Percentiles rank a stretch among this genome's conserved stretches.
These are phyloP conservation scores for Andrena camellia DNA, from an alignment of 2,888 invertebrate species.

Conservation along the genomic window DNA sequence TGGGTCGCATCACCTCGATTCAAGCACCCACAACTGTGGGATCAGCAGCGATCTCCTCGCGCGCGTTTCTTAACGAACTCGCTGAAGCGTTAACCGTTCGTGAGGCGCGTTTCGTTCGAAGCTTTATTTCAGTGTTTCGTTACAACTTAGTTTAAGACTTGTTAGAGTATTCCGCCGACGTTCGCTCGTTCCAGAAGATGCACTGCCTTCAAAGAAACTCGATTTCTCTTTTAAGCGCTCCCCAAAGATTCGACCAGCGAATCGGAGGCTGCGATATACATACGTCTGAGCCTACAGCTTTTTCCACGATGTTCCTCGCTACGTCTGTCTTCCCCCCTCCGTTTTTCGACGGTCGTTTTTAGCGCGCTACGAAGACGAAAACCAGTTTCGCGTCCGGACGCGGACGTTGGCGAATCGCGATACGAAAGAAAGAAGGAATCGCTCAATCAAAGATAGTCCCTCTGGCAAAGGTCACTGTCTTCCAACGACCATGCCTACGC, in stretches of 20 bases:
- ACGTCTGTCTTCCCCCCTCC: constrained; percentile 30
- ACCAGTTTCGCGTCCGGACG: constrained; percentile 66
- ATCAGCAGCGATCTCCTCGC: neutral
- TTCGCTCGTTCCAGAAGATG: too few species aligned
- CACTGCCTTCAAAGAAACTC: neutral
- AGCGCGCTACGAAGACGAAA: constrained; percentile 63
- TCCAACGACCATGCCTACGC: constrained; percentile 17
- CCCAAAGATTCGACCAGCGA: neutral
- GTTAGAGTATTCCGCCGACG: neutral
- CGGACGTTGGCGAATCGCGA: constrained; percentile 60
- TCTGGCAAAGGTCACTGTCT: constrained; percentile 52
- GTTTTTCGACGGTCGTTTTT: constrained; percentile 64
- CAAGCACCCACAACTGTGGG: constrained; percentile 17
- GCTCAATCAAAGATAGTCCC: constrained; percentile 59
- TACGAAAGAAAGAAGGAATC: constrained; percentile 65
- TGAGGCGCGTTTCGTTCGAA: neutral
- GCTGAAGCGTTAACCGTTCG: neutral
- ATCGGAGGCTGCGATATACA: neutral
- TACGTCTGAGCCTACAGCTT: constrained; percentile 7
- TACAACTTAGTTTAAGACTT: neutral
- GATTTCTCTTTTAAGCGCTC: too few species aligned
- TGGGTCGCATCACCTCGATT: constrained; percentile 32
- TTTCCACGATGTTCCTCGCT: constrained; percentile 26
- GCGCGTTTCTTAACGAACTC: constrained; percentile 3
- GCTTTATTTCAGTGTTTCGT: constrained; percentile 6